Base-by-base conservation (phyloP, 1,140 invertebrate species). In the Aphaenogaster rudis region DNA sequence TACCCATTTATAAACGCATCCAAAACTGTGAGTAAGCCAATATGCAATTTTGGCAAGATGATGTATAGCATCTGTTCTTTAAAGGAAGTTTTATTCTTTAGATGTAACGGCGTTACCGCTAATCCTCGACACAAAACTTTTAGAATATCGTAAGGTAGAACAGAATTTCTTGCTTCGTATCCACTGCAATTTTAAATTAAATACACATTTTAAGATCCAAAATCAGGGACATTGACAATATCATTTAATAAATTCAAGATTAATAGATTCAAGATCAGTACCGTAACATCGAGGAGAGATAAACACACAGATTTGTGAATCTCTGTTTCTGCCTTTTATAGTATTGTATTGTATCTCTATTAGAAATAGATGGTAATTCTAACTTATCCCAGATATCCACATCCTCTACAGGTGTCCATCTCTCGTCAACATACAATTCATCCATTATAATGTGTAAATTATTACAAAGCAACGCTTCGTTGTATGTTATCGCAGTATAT, bases 391-490 rank as follows among this genome's bases (percentile, higher is more conserved):
- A 71, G 33, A 74, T 85, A 8, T 92, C 86, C 42, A 79, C 63
- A 28, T 28, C 28, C 28, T 28, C 28, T 28, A 28, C 28, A 28
- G 28, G 28, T 28, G 28, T 28, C 28, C 28, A 28, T 28, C 28
- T 28, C 28, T 28, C 28, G 28, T 28, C 28, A 28, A 28, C 28
- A 0, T 28, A 28, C 33, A 95, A 61, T 61, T 92, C 89, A 69
- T 94, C 88, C 86, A 95, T 92, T 89, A 94, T 94, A 67, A 8
- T 4, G 50, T 95, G 91, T 1, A 95, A 87, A 52, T 77, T 94
- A 64, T 95, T 95, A 71, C 94, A 94, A 17, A 95, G 63, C 33
- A 95, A 80, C 15, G 88, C 86, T 80, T 94, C 86, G 52, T 93
- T 88, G 77, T 94, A 94, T 21, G 88, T 87, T 77, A 91, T 93